Conservation (phyloP, 2,888 invertebrate species). For the Apodemia hepburni region DNA sequence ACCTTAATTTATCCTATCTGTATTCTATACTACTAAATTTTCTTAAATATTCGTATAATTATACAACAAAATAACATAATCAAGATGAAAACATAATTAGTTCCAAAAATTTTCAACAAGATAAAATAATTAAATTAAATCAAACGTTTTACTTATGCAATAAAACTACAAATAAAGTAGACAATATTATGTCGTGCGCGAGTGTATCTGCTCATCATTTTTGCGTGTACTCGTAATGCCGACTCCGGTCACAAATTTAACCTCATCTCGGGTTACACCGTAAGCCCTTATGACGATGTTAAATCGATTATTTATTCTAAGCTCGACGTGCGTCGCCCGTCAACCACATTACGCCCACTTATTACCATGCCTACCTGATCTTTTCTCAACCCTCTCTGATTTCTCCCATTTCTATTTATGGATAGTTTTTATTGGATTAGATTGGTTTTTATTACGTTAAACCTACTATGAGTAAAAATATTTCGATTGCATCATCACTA, state of each 20-base stretch:
- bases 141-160: constrained; percentile 6
- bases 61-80: constrained; percentile 1
- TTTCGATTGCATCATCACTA: constrained; percentile 35
- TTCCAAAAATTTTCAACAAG: background rate
- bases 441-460: constrained; percentile 39
- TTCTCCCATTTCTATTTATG: constrained; percentile 48
- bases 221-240: constrained; percentile 45
- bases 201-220: constrained; percentile 55
- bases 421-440: constrained; percentile 36
- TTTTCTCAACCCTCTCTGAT: constrained; percentile 46
- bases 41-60: background rate
- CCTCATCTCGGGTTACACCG: constrained; percentile 56
- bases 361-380: constrained; percentile 23
- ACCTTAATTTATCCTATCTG: background rate
- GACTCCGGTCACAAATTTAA: constrained; percentile 42
- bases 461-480: constrained; percentile 31
- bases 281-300: constrained; percentile 46
- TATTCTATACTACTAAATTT: background rate
- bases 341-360: constrained; percentile 62
- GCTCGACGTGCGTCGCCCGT: constrained; percentile 45
- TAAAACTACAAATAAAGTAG: constrained; percentile 11
- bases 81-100: constrained; percentile 1
- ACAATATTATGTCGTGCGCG: constrained; percentile 28
- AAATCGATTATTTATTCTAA: constrained; percentile 68
- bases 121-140: constrained; percentile 9